These are phyloP conservation scores for Mylabris sibirica DNA, from an alignment of 2,888 invertebrate genomes.

Conservation along the genomic window DNA sequence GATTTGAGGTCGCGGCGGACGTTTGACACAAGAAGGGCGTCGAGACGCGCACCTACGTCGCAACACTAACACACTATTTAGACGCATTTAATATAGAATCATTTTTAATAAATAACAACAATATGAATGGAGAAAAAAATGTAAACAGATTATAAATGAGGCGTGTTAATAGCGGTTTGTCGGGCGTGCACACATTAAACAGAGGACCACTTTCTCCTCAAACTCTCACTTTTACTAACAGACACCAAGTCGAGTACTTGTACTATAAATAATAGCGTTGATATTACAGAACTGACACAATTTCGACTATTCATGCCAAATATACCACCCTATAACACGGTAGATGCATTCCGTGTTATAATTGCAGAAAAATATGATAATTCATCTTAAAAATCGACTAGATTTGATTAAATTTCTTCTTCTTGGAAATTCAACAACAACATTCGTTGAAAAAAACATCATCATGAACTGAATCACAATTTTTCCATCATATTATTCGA, in stretches of 20 bases:
- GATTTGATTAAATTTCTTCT: too few species aligned
- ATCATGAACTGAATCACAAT: too few species aligned
- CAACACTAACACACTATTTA: conserved; percentile 40
- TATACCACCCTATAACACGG: too few species aligned
- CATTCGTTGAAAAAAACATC: too few species aligned
- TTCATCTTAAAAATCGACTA: too few species aligned
- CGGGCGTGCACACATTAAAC: background rate
- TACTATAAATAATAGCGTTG: background rate
- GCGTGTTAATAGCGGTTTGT: background rate
- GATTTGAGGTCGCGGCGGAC: conserved; percentile 57
- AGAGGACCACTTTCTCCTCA: conserved; percentile 14
- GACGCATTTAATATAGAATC: background rate
- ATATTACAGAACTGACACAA: too few species aligned
- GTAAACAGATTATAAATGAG: background rate
- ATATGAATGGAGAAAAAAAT: background rate
- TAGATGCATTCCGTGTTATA: too few species aligned
- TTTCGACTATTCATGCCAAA: too few species aligned
- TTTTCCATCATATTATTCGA: too few species aligned
- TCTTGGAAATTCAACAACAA: too few species aligned
- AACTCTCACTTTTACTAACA: conserved; percentile 18
- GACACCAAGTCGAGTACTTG: background rate
- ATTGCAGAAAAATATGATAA: too few species aligned
- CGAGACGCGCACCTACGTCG: conserved; percentile 24
- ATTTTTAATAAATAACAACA: background rate
- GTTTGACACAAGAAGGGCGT: conserved; percentile 29